Conservation (phyloP, 2,797 vertebrate species). For the Apogon talboti region DNA sequence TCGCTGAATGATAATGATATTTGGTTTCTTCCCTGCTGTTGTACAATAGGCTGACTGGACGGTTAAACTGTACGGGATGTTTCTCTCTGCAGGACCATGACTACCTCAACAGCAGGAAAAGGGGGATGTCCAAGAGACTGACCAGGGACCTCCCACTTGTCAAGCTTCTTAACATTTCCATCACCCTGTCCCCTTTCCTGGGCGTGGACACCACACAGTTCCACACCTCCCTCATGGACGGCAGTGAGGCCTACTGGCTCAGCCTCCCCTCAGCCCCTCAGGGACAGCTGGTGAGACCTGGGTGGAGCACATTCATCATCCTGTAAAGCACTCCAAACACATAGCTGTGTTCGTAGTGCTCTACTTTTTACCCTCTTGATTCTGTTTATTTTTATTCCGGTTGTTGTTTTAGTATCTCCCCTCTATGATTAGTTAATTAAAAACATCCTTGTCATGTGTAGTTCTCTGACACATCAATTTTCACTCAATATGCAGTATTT, state of each 20-base stretch:
- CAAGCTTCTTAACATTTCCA: constrained; percentile 88
- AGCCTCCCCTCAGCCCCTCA: constrained; percentile 80
- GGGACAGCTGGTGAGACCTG: constrained; percentile 81
- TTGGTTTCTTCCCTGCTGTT: background rate
- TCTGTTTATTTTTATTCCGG: constrained; percentile 6
- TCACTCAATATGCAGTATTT: background rate
- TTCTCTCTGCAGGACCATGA: constrained; percentile 82
- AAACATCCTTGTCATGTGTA: constrained; percentile 2
- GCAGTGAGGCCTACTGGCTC: constrained; percentile 86
- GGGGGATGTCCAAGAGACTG: constrained; percentile 71
- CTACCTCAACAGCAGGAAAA: constrained; percentile 76
- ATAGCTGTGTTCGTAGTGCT: background rate
- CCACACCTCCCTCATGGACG: constrained; percentile 83
- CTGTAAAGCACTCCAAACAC: constrained; percentile 2
- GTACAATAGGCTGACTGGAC: background rate
- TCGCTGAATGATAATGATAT: background rate
- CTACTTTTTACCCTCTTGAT: background rate
- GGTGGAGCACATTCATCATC: background rate
- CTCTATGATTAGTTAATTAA: background rate
- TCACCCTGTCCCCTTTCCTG: constrained; percentile 89
- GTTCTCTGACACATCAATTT: constrained; percentile 2
- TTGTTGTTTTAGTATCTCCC: constrained; percentile 7
- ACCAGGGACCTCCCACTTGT: constrained; percentile 83
- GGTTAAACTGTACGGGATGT: background rate
- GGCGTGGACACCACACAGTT: constrained; percentile 87